Evolutionary conservation across 1,140 invertebrate genomes (phyloP).

Genomic region (Drosophila micromelanica): DNA sequence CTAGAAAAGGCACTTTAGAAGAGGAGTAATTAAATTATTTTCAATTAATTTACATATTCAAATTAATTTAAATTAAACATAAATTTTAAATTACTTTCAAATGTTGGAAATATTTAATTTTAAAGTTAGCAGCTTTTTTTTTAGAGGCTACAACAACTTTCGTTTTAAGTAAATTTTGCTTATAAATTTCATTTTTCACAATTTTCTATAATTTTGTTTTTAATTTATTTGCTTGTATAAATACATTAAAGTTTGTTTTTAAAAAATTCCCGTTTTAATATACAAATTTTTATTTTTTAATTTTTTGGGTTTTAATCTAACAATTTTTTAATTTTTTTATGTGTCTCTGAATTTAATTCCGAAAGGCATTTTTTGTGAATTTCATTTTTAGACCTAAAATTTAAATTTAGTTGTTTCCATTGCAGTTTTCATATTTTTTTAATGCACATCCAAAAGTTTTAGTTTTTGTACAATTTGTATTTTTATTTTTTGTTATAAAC

Average conservation of each 20-base stretch:
- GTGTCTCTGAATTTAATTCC: conserved; percentile 83
- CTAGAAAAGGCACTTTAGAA: conserved; percentile 81
- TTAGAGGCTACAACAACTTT: conserved; percentile 60
- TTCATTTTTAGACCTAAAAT: conserved; percentile 69
- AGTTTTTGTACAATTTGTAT: conserved; percentile 38
- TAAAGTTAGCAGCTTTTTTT: conserved; percentile 26
- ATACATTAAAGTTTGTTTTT: conserved; percentile 43
- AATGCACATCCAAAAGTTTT: conserved; percentile 56
- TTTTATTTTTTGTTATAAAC: conserved; percentile 43
- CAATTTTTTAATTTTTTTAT: conserved; percentile 51
- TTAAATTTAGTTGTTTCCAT: conserved; percentile 80
- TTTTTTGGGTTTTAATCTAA: conserved; percentile 22
- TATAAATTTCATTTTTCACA: conserved; percentile 55
- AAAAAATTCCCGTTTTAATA: conserved; percentile 50
- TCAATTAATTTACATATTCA: neutral
- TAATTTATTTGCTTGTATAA: conserved; percentile 57
- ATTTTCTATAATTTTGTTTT: conserved; percentile 70
- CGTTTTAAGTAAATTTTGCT: conserved; percentile 57
- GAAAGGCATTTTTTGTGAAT: conserved; percentile 84
- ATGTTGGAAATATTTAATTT: conserved; percentile 1
- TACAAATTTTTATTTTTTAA: conserved; percentile 42
- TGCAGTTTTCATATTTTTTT: conserved; percentile 33
- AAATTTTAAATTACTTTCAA: neutral
- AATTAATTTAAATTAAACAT: neutral
- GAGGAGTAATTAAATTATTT: conserved; percentile 8